Conservation (phyloP, 2,888 invertebrate species). For the Metellina segmentata region DNA sequence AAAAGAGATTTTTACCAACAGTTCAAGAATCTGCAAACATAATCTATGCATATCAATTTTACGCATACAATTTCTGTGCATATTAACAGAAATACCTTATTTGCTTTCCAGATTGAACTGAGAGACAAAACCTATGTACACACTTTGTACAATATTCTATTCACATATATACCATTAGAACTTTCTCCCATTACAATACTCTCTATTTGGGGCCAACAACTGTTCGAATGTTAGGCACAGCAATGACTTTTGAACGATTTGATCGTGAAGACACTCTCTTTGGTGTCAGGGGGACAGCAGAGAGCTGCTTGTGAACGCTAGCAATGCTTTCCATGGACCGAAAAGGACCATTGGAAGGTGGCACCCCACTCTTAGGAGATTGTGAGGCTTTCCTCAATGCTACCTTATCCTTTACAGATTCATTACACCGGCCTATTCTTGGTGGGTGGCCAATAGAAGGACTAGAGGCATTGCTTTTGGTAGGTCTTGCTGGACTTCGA, state of each 20-base stretch:
- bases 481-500: constrained; percentile 63
- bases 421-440: constrained; percentile 36
- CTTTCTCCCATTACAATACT: background rate
- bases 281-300: constrained; percentile 13
- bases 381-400: constrained; percentile 51
- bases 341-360: constrained; percentile 50
- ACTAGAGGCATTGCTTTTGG: constrained; percentile 68
- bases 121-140: constrained; percentile 35
- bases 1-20: too few species aligned
- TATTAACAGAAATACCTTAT: too few species aligned
- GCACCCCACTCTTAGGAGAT: constrained; percentile 42
- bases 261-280: constrained; percentile 49
- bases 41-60: too few species aligned
- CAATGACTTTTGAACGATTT: constrained; percentile 48
- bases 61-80: too few species aligned
- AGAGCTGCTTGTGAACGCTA: constrained; percentile 56
- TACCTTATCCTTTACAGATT: constrained; percentile 52
- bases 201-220: constrained; percentile 46
- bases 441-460: constrained; percentile 67
- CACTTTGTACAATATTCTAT: constrained; percentile 30
- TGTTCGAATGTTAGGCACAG: constrained; percentile 41
- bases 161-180: background rate
- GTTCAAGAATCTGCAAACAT: too few species aligned
- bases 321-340: constrained; percentile 61
- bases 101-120: background rate